Base-by-base conservation (phyloP, 2,888 invertebrate genomes). In the Mesorhabditis sp. region DNA sequence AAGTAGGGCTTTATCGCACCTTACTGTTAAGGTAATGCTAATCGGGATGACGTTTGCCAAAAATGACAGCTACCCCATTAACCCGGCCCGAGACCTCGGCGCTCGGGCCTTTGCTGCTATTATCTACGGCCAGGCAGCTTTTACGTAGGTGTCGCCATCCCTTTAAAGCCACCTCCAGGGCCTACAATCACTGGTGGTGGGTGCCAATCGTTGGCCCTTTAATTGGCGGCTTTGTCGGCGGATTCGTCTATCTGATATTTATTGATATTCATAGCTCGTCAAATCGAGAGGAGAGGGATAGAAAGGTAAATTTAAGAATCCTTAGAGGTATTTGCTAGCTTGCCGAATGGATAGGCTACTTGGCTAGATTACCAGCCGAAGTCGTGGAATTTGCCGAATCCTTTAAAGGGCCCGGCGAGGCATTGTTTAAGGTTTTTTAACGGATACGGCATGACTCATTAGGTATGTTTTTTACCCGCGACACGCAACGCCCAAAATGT, bases 31-130 rank as follows among this genome's bases (percentile, higher is more conserved):
- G 70, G 70, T 70, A 13, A 70, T 70, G 67, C 67, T 70, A 68
- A 70, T 70, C 43, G 70, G 70, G 45, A 68, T 70, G 70, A 45
- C 65, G 10, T 68, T 43, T 41, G 70, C 67, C 4, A 66, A 67
- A 5, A 68, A 70, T 28, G 65, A 64, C 58, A 67, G 70, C 45
- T 70, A 70, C 58, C 70, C 70, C 5, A 70, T 70, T 42, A 70
- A 70, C 41, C 70, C 70, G n/a, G 70, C 67, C 4, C 13, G 70
- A 45, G 70, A 70, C 41, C 65, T 70, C 15, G 70, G 70, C 4
- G 67, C 70, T 7, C 42, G 70, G 43, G 61, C 68, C 5, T 70
- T 70, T 62, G 67, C 70, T 65, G 43, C 62, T 5, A 45, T 28
- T 62, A 41, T 70, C 44, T 70, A 70, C 58, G 70, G 70, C 5